These are phyloP conservation scores for Heteractis magnifica DNA, from an alignment of 92 coral and sea anemone genomes.

Conservation along the genomic window DNA sequence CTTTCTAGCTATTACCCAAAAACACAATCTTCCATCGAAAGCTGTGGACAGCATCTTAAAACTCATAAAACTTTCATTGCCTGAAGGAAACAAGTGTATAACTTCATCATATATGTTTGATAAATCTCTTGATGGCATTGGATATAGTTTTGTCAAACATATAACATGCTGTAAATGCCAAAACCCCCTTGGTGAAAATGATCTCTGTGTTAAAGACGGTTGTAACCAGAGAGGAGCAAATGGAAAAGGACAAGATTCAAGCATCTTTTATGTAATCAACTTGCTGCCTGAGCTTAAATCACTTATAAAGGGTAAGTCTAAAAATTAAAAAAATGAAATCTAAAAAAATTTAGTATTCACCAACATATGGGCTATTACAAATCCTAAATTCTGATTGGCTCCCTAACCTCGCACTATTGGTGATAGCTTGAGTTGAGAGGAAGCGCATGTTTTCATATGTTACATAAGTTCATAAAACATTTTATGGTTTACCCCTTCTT, in stretches of 20 bases:
- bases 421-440: no score
- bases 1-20: constrained; percentile 54
- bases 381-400: no score
- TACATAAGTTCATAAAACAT: no score
- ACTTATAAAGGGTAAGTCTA: neutral
- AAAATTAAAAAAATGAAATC: no score
- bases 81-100: constrained; percentile 53
- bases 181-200: constrained; percentile 44
- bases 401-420: no score
- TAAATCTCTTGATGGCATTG: constrained; percentile 41
- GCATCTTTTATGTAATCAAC: neutral
- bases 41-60: constrained; percentile 56
- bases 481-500: no score
- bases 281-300: constrained; percentile 3
- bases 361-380: no score
- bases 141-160: constrained; percentile 34
- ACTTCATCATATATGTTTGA: constrained; percentile 56
- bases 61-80: constrained; percentile 40
- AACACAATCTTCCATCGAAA: constrained; percentile 62
- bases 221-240: constrained; percentile 18
- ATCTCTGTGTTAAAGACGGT: constrained; percentile 35
- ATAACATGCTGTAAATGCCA: constrained; percentile 61
- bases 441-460: no score
- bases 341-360: no score
- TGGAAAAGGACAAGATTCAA: constrained; percentile 8